Evolutionary conservation across 2,113 vertebrate genomes (phyloP).

Genomic region (Etheostoma cragini): DNA sequence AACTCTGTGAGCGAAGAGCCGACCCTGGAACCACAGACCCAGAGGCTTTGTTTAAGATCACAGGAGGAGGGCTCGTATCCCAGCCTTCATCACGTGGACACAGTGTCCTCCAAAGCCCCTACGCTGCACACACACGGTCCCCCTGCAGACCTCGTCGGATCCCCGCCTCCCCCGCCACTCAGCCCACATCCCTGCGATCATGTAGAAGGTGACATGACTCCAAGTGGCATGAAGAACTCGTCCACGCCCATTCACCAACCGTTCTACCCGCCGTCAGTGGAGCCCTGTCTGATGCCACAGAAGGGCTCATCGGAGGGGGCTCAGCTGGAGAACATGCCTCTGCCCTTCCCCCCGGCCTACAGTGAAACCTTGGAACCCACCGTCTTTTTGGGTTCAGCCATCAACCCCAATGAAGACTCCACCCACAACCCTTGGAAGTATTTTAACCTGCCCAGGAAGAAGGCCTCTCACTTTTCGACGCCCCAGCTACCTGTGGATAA

Average conservation of each 20-base stretch:
- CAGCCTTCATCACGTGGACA: conserved; percentile 87
- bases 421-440: conserved; percentile 93
- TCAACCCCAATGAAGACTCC: conserved; percentile 90
- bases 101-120: conserved; percentile 87
- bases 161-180: conserved; percentile 94
- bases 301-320: conserved; percentile 89
- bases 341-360: conserved; percentile 87
- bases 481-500: conserved; percentile 93
- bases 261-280: conserved; percentile 93
- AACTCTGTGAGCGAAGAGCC: conserved; percentile 90
- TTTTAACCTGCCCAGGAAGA: conserved; percentile 94
- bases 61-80: conserved; percentile 91
- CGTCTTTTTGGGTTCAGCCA: conserved; percentile 89
- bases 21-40: conserved; percentile 89
- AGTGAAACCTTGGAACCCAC: conserved; percentile 91
- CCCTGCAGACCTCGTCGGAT: conserved; percentile 86
- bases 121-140: conserved; percentile 86
- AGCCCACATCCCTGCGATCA: conserved; percentile 95
- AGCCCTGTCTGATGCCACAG: conserved; percentile 89
- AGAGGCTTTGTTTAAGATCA: conserved; percentile 90
- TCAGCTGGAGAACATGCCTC: conserved; percentile 86
- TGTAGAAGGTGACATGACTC: conserved; percentile 85
- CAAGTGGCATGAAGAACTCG: conserved; percentile 86
- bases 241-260: conserved; percentile 94
- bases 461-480: conserved; percentile 87